phyloP scores from a whole-genome alignment of 1,140 invertebrate genomes.

The Campoletis sonorensis region DNA sequence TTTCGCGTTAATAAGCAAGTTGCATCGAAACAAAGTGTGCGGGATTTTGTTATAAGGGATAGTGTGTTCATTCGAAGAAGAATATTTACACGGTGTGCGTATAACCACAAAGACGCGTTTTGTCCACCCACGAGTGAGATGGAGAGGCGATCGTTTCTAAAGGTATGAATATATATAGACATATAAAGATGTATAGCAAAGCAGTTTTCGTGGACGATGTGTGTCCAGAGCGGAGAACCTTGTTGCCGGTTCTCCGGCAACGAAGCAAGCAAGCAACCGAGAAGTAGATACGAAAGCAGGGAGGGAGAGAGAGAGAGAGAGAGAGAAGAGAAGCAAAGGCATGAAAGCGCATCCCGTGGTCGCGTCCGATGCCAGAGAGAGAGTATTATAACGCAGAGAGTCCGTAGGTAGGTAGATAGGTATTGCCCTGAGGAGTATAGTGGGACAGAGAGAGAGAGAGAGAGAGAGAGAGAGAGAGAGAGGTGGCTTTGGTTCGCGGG shows the following conservation, averaged over 20 bases:
- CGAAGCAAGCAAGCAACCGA: constrained; percentile 3
- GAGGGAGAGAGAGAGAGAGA: constrained; percentile 40
- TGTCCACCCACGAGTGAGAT: constrained; percentile 52
- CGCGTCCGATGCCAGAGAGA: constrained; percentile 9
- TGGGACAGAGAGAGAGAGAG: no score
- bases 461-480: constrained; percentile 15
- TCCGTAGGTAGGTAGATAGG: constrained; percentile 14
- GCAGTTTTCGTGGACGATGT: constrained; percentile 64
- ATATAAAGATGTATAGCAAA: neutral
- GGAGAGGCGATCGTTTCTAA: constrained; percentile 55
- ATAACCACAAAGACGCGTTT: neutral
- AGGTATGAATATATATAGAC: neutral
- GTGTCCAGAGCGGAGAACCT: constrained; percentile 67
- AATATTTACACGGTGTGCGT: neutral
- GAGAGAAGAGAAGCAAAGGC: constrained; percentile 23
- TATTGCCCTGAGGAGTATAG: constrained; percentile 5
- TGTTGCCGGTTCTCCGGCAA: constrained; percentile 70
- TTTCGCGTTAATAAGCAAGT: no score
- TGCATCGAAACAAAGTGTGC: no score
- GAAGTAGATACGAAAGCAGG: constrained; percentile 37
- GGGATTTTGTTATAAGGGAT: no score
- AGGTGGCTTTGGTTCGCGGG: constrained; percentile 33
- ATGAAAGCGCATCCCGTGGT: constrained; percentile 24
- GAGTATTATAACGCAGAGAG: constrained; percentile 34
- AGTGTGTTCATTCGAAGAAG: no score